Percentiles rank a stretch among this genome's conserved stretches.
phyloP scores from a whole-genome alignment of 2,113 vertebrate genomes.

The Glareola pratincola region DNA sequence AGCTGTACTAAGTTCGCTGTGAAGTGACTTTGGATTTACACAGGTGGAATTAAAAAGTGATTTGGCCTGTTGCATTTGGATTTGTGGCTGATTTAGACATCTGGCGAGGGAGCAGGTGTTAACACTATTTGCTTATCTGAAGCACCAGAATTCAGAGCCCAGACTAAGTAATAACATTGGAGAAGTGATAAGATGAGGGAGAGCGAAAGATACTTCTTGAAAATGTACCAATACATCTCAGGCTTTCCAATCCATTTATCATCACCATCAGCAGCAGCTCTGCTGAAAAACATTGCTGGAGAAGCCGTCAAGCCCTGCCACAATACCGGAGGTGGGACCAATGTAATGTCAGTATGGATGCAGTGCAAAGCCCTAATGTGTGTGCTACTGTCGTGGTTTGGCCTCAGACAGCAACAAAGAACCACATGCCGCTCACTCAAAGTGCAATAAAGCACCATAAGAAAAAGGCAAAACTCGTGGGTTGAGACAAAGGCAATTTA shows the following conservation, averaged over 20 bases:
- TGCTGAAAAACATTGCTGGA: not conserved
- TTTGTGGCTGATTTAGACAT: not conserved
- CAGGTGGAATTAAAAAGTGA: not conserved
- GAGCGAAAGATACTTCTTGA: not conserved
- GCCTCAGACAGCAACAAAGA: too few species aligned
- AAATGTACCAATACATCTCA: not conserved
- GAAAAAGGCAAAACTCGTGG: too few species aligned
- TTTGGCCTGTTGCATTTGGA: not conserved
- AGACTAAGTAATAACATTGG: not conserved
- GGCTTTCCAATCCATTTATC: not conserved
- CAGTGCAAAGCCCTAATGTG: too few species aligned
- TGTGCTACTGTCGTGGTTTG: too few species aligned
- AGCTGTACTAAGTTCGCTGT: not conserved
- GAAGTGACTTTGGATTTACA: not conserved
- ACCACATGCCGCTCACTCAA: too few species aligned
- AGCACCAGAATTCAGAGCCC: not conserved
- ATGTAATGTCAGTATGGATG: not conserved
- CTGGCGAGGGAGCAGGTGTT: not conserved
- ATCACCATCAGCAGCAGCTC: not conserved
- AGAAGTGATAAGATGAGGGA: not conserved
- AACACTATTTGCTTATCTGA: not conserved
- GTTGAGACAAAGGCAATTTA: too few species aligned
- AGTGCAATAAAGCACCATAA: too few species aligned
- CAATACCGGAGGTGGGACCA: rapidly evolving
- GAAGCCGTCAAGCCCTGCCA: not conserved